phyloP scores from a whole-genome alignment of 2,113 vertebrate genomes.

The Salvelinus fontinalis region DNA sequence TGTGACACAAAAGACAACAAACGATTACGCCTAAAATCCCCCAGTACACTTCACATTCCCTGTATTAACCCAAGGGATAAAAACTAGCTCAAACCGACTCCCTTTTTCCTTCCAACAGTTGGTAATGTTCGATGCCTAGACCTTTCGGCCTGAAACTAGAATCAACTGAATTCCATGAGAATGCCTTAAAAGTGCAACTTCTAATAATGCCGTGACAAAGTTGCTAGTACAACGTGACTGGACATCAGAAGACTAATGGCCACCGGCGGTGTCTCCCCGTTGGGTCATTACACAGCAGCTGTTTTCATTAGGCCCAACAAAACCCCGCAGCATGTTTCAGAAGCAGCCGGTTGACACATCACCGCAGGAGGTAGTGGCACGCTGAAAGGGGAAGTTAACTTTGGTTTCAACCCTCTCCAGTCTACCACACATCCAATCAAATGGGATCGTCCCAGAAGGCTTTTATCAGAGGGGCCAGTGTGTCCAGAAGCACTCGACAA shows the following conservation, averaged over 20 bases:
- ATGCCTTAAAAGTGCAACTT: not conserved
- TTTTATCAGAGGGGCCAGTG: constrained; percentile 50
- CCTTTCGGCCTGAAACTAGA: too few species aligned
- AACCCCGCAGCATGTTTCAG: constrained; percentile 65
- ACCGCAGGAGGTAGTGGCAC: constrained; percentile 58
- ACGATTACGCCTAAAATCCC: constrained; percentile 66
- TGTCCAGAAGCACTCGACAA: constrained; percentile 54
- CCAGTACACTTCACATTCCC: constrained; percentile 47
- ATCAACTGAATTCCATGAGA: too few species aligned
- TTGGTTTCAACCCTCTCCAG: constrained; percentile 66
- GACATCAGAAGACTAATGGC: constrained; percentile 47
- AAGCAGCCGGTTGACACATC: constrained; percentile 62
- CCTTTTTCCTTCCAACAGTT: constrained; percentile 20
- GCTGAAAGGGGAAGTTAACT: constrained; percentile 76
- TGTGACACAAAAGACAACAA: constrained; percentile 61
- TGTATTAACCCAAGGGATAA: constrained; percentile 66
- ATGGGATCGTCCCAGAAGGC: constrained; percentile 43
- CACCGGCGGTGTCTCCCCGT: constrained; percentile 38
- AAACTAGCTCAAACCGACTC: constrained; percentile 47
- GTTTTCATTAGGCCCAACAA: constrained; percentile 70
- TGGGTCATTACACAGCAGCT: constrained; percentile 59
- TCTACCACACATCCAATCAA: constrained; percentile 54
- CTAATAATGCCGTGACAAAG: not conserved
- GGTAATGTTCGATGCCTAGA: not conserved
- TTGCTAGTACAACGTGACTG: constrained; percentile 17